These are phyloP conservation scores for Pterocles gutturalis DNA, from an alignment of 2,113 vertebrate genomes.

Conservation along the genomic window DNA sequence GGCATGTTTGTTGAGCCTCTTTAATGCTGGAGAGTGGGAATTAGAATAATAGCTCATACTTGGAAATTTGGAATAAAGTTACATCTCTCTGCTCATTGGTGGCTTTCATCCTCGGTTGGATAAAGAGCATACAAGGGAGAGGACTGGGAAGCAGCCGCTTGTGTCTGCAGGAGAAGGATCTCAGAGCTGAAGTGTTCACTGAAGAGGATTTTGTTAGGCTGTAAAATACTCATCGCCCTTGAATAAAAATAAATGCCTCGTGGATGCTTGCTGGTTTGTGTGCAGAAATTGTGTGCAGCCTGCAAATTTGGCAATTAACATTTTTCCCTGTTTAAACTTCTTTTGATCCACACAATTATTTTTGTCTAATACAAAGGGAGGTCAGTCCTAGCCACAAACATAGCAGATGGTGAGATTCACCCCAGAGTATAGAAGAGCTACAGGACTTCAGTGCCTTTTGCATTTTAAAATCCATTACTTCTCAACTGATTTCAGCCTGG, in stretches of 20 bases:
- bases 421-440: neutral
- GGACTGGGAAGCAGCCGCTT: neutral
- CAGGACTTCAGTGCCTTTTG: neutral
- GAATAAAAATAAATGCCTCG: neutral
- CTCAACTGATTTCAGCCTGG: neutral
- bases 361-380: conserved; percentile 20
- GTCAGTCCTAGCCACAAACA: neutral
- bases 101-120: neutral
- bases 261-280: neutral
- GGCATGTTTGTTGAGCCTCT: neutral
- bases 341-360: conserved; percentile 19
- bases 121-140: neutral
- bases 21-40: neutral
- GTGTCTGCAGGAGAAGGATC: neutral
- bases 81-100: neutral
- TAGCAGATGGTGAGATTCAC: conserved; percentile 47
- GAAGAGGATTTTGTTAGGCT: neutral
- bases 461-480: neutral
- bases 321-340: conserved; percentile 8
- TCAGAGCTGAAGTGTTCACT: neutral
- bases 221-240: conserved; percentile 41
- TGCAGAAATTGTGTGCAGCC: neutral
- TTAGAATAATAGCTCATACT: neutral
- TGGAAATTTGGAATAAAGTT: neutral
- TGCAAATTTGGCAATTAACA: neutral